phyloP scores from a whole-genome alignment of 1,140 invertebrate genomes.

The Cyclina sinensis region DNA sequence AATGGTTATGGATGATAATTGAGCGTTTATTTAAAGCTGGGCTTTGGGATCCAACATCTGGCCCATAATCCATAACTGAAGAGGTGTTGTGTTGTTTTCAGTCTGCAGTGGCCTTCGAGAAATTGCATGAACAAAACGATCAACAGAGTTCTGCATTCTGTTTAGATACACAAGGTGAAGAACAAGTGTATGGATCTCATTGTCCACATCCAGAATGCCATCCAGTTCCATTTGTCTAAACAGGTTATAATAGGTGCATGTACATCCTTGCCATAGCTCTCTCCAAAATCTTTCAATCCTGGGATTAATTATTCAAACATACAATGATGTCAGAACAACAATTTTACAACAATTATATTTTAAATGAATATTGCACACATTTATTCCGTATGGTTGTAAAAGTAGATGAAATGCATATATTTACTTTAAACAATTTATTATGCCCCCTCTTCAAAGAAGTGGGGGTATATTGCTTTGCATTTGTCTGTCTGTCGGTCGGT shows the following conservation, averaged over 20 bases:
- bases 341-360: constrained; percentile 29
- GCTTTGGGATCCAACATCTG: constrained; percentile 45
- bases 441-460: no score
- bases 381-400: constrained; percentile 23
- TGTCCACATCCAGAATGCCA: constrained; percentile 54
- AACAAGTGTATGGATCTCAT: constrained; percentile 38
- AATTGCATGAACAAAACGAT: constrained; percentile 48
- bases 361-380: constrained; percentile 9
- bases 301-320: constrained; percentile 38
- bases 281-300: constrained; percentile 50
- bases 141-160: constrained; percentile 52
- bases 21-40: constrained; percentile 23
- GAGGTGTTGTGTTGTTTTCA: constrained; percentile 49
- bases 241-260: constrained; percentile 38
- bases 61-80: constrained; percentile 54
- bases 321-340: constrained; percentile 41
- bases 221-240: constrained; percentile 41
- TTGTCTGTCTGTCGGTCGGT: no score
- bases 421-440: constrained; percentile 40
- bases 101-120: no score
- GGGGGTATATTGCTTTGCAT: no score
- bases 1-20: constrained; percentile 18
- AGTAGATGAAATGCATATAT: constrained; percentile 41
- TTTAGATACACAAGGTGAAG: constrained; percentile 55
- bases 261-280: constrained; percentile 36